These are phyloP conservation scores for Cydia amplana DNA, from an alignment of 1,140 invertebrate species.

Conservation along the genomic window DNA sequence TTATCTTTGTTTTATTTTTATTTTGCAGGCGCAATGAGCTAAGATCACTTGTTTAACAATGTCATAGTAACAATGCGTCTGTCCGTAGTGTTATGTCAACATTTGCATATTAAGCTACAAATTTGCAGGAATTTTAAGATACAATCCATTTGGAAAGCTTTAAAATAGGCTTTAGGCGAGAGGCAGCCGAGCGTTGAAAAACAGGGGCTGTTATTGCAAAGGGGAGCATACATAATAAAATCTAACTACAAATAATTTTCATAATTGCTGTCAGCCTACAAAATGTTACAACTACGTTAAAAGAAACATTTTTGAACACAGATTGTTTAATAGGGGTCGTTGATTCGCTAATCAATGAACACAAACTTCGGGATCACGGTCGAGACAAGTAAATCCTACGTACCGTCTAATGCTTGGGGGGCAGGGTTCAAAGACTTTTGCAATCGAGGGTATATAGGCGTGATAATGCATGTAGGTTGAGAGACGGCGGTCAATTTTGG, in stretches of 20 bases:
- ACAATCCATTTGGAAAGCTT: constrained; percentile 16
- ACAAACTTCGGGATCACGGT: constrained; percentile 67
- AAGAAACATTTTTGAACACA: constrained; percentile 45
- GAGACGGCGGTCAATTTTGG: not conserved
- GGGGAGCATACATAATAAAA: constrained; percentile 22
- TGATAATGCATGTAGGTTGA: not conserved
- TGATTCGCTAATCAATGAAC: constrained; percentile 71
- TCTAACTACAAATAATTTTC: constrained; percentile 26
- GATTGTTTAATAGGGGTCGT: constrained; percentile 74
- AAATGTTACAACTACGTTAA: constrained; percentile 43
- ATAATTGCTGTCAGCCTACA: constrained; percentile 1
- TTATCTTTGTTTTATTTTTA: too few species aligned
- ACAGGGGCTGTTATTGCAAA: not conserved
- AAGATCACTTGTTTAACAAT: not conserved
- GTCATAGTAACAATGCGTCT: not conserved
- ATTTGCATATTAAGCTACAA: not conserved
- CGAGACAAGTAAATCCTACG: constrained; percentile 59
- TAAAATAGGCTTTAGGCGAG: constrained; percentile 7
- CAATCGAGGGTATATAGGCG: constrained; percentile 10
- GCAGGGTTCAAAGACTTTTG: constrained; percentile 67
- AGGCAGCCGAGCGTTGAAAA: constrained; percentile 8
- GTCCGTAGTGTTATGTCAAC: not conserved
- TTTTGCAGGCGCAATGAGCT: not conserved
- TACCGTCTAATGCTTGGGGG: constrained; percentile 52
- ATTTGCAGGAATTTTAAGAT: not conserved